Evolutionary conservation across 2,797 vertebrate genomes (phyloP).

Genomic region (Mormyrops boulengeri): DNA sequence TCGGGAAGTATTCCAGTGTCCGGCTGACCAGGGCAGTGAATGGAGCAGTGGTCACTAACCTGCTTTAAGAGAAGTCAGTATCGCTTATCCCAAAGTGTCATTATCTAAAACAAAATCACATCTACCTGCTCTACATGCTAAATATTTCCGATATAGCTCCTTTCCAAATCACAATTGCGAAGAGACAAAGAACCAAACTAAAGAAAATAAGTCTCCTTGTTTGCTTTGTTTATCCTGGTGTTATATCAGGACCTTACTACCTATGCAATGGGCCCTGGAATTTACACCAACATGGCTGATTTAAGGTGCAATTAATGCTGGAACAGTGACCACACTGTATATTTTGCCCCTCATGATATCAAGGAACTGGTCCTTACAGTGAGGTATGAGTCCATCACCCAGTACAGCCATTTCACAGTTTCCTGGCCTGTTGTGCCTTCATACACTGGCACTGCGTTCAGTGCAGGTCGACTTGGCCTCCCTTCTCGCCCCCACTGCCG

Average conservation of each 20-base stretch:
- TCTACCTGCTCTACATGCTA: background rate
- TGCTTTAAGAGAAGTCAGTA: background rate
- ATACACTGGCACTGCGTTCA: background rate
- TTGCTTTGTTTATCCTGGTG: background rate
- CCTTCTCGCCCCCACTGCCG: background rate
- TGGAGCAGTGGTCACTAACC: background rate
- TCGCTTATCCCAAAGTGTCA: background rate
- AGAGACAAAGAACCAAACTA: background rate
- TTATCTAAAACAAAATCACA: background rate
- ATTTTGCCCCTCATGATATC: background rate
- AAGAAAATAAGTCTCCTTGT: background rate
- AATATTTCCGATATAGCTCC: background rate
- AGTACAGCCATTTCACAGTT: background rate
- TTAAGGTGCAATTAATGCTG: background rate
- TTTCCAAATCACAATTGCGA: background rate
- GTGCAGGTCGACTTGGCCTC: background rate
- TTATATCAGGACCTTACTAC: background rate
- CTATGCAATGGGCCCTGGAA: background rate
- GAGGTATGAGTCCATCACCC: background rate
- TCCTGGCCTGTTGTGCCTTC: background rate
- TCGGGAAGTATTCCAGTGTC: background rate
- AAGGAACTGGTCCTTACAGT: background rate
- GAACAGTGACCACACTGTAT: background rate
- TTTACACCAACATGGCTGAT: background rate
- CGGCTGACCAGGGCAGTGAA: background rate